Conservation (phyloP, 2,797 vertebrate genomes). For the Gadopsis marmoratus region DNA sequence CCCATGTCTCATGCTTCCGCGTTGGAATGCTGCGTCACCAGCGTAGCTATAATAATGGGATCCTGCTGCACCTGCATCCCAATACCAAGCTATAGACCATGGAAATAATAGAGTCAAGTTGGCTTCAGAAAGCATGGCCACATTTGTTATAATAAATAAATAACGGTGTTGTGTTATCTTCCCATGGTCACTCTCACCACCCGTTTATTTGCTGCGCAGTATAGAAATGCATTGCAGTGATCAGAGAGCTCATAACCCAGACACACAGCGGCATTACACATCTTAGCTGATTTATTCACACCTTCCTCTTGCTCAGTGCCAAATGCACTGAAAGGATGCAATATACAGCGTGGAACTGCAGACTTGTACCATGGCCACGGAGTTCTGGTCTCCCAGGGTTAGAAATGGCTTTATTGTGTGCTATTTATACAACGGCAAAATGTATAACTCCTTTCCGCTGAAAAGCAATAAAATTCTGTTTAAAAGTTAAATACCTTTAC, state of each 20-base stretch:
- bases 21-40: too few relatives aligned
- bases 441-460: too few relatives aligned
- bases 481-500: not conserved
- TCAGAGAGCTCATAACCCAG: slow-evolving; percentile 49
- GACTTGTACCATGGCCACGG: not conserved
- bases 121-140: slow-evolving; percentile 56
- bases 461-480: too few relatives aligned
- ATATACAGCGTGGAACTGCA: not conserved
- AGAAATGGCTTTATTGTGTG: slow-evolving; percentile 17
- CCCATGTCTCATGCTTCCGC: too few relatives aligned
- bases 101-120: slow-evolving; percentile 41
- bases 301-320: not conserved
- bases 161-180: slow-evolving; percentile 46
- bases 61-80: slow-evolving; percentile 15
- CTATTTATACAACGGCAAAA: too few relatives aligned
- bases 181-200: slow-evolving; percentile 32
- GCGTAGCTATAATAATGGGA: slow-evolving; percentile 13
- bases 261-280: not conserved
- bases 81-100: slow-evolving; percentile 36
- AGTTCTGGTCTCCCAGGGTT: not conserved
- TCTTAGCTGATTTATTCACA: slow-evolving; percentile 40
- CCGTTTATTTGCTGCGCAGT: slow-evolving; percentile 53
- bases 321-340: not conserved
- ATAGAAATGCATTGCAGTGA: slow-evolving; percentile 61
- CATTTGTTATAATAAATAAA: slow-evolving; percentile 45